phyloP scores from a whole-genome alignment of 2,888 invertebrate genomes.

The Hyppa rectilinea region DNA sequence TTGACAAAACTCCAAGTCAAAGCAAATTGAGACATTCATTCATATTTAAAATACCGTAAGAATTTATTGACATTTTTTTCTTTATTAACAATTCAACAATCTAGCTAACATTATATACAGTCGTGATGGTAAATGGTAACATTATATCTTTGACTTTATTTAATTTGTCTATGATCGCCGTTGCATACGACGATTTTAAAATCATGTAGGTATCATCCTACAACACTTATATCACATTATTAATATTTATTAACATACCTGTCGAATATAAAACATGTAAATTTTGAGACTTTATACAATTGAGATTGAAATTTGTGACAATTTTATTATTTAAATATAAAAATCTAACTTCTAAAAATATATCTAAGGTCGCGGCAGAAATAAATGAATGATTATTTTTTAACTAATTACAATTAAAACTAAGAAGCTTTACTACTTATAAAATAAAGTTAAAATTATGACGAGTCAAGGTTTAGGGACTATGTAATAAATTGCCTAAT shows the following conservation, averaged over 20 bases:
- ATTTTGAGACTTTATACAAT: slow-evolving; percentile 64
- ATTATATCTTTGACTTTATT: slow-evolving; percentile 75
- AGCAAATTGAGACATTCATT: slow-evolving; percentile 60
- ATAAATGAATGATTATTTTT: slow-evolving; percentile 62
- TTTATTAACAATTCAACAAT: slow-evolving; percentile 82
- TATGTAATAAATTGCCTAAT: slow-evolving; percentile 63
- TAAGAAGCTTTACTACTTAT: slow-evolving; percentile 80
- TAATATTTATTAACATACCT: slow-evolving; percentile 56
- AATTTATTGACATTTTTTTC: slow-evolving; percentile 61
- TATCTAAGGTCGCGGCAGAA: slow-evolving; percentile 59
- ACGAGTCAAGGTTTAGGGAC: slow-evolving; percentile 71
- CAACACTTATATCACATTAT: slow-evolving; percentile 65
- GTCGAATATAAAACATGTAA: slow-evolving; percentile 56
- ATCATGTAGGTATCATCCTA: slow-evolving; percentile 33
- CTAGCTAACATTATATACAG: slow-evolving; percentile 84
- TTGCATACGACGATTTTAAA: slow-evolving; percentile 16
- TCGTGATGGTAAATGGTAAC: slow-evolving; percentile 85
- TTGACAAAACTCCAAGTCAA: slow-evolving; percentile 69
- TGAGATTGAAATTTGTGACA: slow-evolving; percentile 62
- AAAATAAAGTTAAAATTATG: slow-evolving; percentile 74
- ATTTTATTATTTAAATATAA: slow-evolving; percentile 63
- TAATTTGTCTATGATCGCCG: slow-evolving; percentile 54
- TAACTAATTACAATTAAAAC: slow-evolving; percentile 71
- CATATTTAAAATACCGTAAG: slow-evolving; percentile 57
- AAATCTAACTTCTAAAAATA: slow-evolving; percentile 63